phyloP scores from a whole-genome alignment of 2,888 invertebrate species.

The Eilema depressum region DNA sequence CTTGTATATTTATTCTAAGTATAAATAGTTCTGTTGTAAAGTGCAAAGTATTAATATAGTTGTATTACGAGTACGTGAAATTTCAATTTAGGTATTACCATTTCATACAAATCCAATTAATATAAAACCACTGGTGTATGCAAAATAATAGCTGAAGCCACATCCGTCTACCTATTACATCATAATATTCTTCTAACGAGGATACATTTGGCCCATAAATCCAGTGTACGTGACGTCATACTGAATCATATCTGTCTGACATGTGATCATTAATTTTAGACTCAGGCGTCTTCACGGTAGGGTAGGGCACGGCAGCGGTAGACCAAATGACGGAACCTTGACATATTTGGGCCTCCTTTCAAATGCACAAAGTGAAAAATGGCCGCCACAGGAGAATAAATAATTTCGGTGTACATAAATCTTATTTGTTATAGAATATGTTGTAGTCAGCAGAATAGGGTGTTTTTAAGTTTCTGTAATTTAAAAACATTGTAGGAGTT shows the following conservation, averaged over 20 bases:
- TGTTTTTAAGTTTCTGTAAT: background rate
- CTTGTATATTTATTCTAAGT: too few species aligned
- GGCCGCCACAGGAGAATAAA: constrained; percentile 41
- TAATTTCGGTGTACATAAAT: constrained; percentile 46
- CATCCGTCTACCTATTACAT: constrained; percentile 17
- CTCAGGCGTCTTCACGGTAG: constrained; percentile 53
- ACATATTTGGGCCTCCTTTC: constrained; percentile 61
- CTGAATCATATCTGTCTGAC: constrained; percentile 69
- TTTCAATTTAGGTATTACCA: background rate
- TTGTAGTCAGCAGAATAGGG: constrained; percentile 35
- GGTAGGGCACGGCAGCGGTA: constrained; percentile 27
- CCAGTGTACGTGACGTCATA: constrained; percentile 54
- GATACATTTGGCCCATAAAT: constrained; percentile 59
- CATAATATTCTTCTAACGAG: constrained; percentile 53
- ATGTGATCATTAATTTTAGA: constrained; percentile 72
- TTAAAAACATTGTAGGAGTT: background rate
- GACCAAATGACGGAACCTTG: constrained; percentile 54
- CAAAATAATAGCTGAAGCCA: background rate
- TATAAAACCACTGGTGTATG: background rate
- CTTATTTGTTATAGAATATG: constrained; percentile 37
- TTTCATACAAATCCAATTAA: background rate
- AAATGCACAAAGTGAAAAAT: constrained; percentile 57
- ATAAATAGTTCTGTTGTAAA: too few species aligned
- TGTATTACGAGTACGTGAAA: too few species aligned
- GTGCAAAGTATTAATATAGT: too few species aligned